A percentile compares a stretch with the other conserved stretches of the same genome.
phyloP scores from a whole-genome alignment of 2,888 invertebrate genomes.

The Ophioninae sp. region DNA sequence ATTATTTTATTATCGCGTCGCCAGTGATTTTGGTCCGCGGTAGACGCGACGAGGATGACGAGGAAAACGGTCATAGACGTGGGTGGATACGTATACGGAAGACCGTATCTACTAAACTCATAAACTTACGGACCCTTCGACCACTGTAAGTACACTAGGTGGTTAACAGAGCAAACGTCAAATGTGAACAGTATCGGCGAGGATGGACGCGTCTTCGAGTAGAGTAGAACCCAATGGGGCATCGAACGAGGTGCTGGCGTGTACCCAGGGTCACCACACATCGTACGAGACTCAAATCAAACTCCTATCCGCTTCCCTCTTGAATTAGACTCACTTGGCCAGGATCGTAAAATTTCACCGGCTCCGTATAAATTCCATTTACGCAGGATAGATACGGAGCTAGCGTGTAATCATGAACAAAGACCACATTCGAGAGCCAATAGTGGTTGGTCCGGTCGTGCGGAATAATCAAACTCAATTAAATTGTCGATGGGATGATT shows the following conservation, averaged over 20 bases:
- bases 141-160: conserved; percentile 21
- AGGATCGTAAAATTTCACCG: conserved; percentile 58
- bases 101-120: conserved; percentile 49
- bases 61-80: conserved; percentile 40
- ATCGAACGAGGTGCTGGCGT: conserved; percentile 57
- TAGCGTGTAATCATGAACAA: conserved; percentile 35
- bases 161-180: conserved; percentile 43
- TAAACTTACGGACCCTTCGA: conserved; percentile 59
- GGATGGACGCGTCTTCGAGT: conserved; percentile 48
- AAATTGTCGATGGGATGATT: neutral
- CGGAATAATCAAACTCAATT: conserved; percentile 29
- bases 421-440: conserved; percentile 32
- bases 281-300: conserved; percentile 49
- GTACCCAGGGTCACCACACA: conserved; percentile 45
- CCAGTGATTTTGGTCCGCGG: conserved; percentile 77
- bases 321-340: conserved; percentile 56
- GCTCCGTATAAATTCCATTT: conserved; percentile 49
- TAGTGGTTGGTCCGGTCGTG: conserved; percentile 18
- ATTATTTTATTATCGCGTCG: conserved; percentile 81
- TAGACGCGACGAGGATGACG: conserved; percentile 66
- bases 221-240: conserved; percentile 55
- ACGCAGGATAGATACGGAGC: neutral
- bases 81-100: neutral
- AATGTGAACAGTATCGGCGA: conserved; percentile 43
- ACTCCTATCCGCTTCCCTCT: conserved; percentile 43